Evolutionary conservation across 2,797 vertebrate species (phyloP).

Genomic region (Buceros bicornis): DNA sequence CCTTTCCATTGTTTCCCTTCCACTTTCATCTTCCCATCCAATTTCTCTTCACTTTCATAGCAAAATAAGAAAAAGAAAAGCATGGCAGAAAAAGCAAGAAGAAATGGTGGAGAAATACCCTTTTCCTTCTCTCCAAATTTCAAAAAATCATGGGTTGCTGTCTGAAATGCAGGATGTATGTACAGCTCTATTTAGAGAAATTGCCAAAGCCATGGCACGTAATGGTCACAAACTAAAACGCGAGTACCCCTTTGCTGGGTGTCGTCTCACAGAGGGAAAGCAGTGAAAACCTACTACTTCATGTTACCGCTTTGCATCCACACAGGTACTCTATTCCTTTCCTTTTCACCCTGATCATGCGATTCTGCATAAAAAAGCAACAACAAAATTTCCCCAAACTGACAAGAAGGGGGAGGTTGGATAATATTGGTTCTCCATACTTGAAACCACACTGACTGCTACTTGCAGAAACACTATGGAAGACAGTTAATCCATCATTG

Average conservation of each 20-base stretch:
- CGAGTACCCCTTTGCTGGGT: background rate
- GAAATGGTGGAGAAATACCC: background rate
- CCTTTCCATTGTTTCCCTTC: background rate
- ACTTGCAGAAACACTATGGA: background rate
- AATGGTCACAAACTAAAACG: background rate
- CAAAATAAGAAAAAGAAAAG: background rate
- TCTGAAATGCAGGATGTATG: background rate
- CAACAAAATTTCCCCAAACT: background rate
- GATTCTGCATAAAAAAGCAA: background rate
- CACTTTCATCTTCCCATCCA: background rate
- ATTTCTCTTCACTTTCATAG: background rate
- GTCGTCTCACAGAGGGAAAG: background rate
- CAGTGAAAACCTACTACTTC: background rate
- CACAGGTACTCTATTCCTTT: background rate
- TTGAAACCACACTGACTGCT: background rate
- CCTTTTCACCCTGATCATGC: background rate
- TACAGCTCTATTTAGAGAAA: background rate
- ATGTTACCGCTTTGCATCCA: background rate
- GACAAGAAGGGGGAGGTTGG: background rate
- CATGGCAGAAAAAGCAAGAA: background rate
- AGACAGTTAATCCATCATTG: background rate
- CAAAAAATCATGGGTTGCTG: background rate
- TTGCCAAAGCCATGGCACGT: background rate
- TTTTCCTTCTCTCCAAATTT: background rate
- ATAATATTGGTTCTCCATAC: background rate